A percentile compares a stretch with the other conserved stretches of the same genome.
Evolutionary conservation across 2,113 vertebrate genomes (phyloP).

Genomic region (Lamprologus speciosus): DNA sequence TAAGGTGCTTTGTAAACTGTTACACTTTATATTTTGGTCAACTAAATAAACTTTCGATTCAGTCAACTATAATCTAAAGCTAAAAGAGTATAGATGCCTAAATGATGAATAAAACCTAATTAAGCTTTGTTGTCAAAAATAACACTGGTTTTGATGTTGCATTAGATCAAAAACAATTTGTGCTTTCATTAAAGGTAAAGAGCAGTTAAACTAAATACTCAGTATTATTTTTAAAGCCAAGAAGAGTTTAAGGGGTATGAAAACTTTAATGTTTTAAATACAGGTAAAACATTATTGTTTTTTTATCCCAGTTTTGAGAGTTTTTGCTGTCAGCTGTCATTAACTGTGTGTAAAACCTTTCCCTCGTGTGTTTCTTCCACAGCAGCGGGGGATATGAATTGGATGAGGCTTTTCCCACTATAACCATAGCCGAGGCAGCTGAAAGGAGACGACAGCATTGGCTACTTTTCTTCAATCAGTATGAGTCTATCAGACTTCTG

Average conservation of each 20-base stretch:
- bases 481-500: constrained; percentile 71
- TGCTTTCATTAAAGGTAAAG: not conserved
- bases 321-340: not conserved
- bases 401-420: constrained; percentile 74
- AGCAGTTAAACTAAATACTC: not conserved
- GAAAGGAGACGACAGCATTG: constrained; percentile 62
- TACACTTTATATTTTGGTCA: not conserved
- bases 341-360: not conserved
- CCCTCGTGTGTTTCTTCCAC: not conserved
- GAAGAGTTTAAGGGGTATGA: not conserved
- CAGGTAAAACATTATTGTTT: not conserved
- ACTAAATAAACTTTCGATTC: not conserved
- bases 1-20: not conserved
- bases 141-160: not conserved
- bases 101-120: not conserved
- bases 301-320: not conserved
- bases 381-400: constrained; percentile 69
- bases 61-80: not conserved
- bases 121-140: not conserved
- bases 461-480: constrained; percentile 54
- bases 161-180: not conserved
- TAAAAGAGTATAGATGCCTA: not conserved
- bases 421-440: constrained; percentile 76
- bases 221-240: not conserved
- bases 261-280: not conserved